phyloP scores from a whole-genome alignment of 2,113 vertebrate species.

The Thamnaconus septentrionalis region DNA sequence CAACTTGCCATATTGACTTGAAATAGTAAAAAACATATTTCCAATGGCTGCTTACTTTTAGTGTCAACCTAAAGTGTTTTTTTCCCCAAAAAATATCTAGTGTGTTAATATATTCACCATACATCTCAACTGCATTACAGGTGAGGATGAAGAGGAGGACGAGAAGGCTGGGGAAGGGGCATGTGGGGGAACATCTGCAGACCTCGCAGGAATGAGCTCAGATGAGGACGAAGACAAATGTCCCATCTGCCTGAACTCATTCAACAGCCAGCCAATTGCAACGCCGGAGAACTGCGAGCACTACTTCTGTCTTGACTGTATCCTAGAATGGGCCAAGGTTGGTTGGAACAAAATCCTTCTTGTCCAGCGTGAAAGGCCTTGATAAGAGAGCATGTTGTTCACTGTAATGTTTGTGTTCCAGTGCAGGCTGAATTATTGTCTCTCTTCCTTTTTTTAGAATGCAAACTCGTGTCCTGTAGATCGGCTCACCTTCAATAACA shows the following conservation, averaged over 20 bases:
- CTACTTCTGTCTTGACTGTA: slow-evolving; percentile 97
- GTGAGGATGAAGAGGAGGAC: slow-evolving; percentile 54
- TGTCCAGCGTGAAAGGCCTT: background rate
- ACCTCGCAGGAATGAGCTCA: slow-evolving; percentile 68
- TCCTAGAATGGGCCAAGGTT: slow-evolving; percentile 95
- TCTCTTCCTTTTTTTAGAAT: slow-evolving; percentile 76
- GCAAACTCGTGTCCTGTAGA: slow-evolving; percentile 96
- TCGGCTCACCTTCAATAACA: slow-evolving; percentile 85
- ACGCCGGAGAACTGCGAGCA: slow-evolving; percentile 93
- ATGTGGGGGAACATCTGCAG: slow-evolving; percentile 29
- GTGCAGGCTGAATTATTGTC: background rate
- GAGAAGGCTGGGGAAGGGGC: slow-evolving; percentile 61
- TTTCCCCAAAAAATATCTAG: no score
- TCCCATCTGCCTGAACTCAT: slow-evolving; percentile 92
- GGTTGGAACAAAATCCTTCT: slow-evolving; percentile 28
- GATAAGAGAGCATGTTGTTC: background rate
- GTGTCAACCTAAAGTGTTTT: no score
- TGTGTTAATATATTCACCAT: no score
- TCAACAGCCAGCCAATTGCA: slow-evolving; percentile 89
- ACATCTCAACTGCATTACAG: slow-evolving; percentile 10
- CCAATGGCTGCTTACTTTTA: no score
- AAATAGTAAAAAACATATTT: no score
- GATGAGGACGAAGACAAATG: slow-evolving; percentile 91
- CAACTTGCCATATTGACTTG: no score
- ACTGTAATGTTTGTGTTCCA: background rate